phyloP scores from a whole-genome alignment of 2,797 vertebrate species.

The Sebastolobus alascanus region DNA sequence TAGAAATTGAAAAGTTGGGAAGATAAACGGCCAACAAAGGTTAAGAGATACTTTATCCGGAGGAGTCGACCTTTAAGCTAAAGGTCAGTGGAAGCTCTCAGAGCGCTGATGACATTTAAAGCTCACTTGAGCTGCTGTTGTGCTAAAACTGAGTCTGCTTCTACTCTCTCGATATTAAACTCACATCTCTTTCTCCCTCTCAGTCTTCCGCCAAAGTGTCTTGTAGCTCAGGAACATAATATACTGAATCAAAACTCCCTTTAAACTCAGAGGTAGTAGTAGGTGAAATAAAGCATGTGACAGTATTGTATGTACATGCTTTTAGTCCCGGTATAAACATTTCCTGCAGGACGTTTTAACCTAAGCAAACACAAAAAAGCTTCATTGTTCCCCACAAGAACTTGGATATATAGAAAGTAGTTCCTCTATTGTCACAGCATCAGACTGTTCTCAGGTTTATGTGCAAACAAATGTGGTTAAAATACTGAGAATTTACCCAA shows the following conservation, averaged over 20 bases:
- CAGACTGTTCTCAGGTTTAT: background rate
- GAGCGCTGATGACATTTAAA: conserved; percentile 74
- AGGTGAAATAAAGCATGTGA: background rate
- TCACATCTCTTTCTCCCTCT: background rate
- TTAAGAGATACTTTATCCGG: conserved; percentile 53
- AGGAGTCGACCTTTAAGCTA: conserved; percentile 71
- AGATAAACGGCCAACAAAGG: background rate
- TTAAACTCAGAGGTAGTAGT: background rate
- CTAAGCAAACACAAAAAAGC: too few relatives aligned
- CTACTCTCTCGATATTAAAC: background rate
- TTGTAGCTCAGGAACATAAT: too few relatives aligned
- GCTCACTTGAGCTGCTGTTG: conserved; percentile 37
- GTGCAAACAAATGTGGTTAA: conserved; percentile 25
- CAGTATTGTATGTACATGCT: background rate
- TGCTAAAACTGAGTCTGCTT: background rate
- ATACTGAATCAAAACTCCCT: background rate
- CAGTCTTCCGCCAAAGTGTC: background rate
- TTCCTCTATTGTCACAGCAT: background rate
- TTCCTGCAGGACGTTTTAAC: background rate
- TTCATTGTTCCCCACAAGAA: background rate
- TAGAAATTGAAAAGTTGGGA: background rate
- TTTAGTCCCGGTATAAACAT: background rate
- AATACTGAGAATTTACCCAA: background rate
- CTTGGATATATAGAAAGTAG: background rate
- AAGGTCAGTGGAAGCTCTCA: conserved; percentile 69